Evolutionary conservation across 2,113 vertebrate genomes (phyloP), one percentile per base, ranked within the genome.

Genomic region (Verasper variegatus): DNA sequence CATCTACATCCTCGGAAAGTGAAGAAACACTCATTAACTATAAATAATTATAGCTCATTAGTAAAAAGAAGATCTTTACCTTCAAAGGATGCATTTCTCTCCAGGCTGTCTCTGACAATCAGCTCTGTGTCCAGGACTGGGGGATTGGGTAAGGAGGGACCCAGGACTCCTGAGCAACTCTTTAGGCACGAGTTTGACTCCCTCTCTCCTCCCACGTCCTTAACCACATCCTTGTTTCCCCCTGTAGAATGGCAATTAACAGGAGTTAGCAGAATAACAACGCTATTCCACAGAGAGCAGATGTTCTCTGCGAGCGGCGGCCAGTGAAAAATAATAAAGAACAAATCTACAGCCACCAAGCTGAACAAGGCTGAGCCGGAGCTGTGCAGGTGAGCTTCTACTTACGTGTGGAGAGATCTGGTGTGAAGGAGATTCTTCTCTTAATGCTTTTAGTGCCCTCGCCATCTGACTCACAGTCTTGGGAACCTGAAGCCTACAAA

Each of bases 401-500:
- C 71, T 95, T 94, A 98, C 98, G 96, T 96, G 95, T 94, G 13
- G 95, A 92, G 57, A 91, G 86, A 94, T 96, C 96, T 76, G 94
- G 95, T 83, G 97, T 97, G 88, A 97, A 97, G 66, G 97, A 99
- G 78, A 97, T 94, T 93, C 96, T 97, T 88, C 97, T 95, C 91
- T 96, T 92, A 10, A 78, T 95, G 84, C 89, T 93, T 85, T 95
- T 97, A 86, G 85, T 89, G 71, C 94, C 96, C 61, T 97, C 96
- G 67, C 77, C 95, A 55, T 96, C 96, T 1, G 89, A 96, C 76
- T 96, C 96, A 82, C 94, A 94, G 81, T 37, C 82, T 35, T 91
- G 81, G 61, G 84, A 80, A 78, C 84, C 76, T 20, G 84, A 72
- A 26, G 88, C 58, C 94, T 95, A 74, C 49, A 77, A 70, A 37